phyloP scores from a whole-genome alignment of 2,888 invertebrate species.

The Camponotus fellah region DNA sequence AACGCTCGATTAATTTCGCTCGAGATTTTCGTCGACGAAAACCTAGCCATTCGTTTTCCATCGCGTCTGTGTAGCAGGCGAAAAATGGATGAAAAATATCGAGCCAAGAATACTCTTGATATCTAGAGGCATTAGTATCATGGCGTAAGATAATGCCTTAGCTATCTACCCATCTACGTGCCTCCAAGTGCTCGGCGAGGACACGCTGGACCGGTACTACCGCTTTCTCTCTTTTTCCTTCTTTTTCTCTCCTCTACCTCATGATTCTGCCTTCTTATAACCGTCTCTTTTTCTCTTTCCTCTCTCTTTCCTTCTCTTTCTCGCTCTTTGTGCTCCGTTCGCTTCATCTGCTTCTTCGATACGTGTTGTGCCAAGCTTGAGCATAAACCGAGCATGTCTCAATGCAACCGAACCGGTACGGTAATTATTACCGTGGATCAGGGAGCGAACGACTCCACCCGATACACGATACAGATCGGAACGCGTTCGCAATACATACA shows the following conservation, averaged over 20 bases:
- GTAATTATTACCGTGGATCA: constrained; percentile 63
- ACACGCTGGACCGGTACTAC: constrained; percentile 77
- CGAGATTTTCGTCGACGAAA: constrained; percentile 1
- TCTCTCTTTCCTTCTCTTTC: constrained; percentile 25
- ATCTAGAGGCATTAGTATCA: constrained; percentile 51
- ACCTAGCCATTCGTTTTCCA: constrained; percentile 28
- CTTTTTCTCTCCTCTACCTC: constrained; percentile 23
- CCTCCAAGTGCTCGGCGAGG: constrained; percentile 70
- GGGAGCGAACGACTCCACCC: constrained; percentile 54
- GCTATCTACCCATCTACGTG: constrained; percentile 73
- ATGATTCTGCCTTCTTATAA: constrained; percentile 20
- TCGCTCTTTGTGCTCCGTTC: constrained; percentile 47
- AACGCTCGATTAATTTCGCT: constrained; percentile 47
- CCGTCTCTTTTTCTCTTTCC: constrained; percentile 61
- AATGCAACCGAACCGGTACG: constrained; percentile 57
- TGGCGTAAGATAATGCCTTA: constrained; percentile 64
- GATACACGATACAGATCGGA: constrained; percentile 60
- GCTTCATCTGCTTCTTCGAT: constrained; percentile 57
- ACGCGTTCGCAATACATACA: constrained; percentile 1
- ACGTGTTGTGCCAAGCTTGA: constrained; percentile 39
- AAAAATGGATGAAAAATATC: constrained; percentile 69
- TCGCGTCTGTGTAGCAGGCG: constrained; percentile 26
- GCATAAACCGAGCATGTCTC: constrained; percentile 37
- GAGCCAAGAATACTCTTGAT: constrained; percentile 63
- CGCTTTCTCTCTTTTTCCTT: constrained; percentile 63